Percentiles rank a stretch among this genome's conserved stretches.
phyloP scores from a whole-genome alignment of 53 echinoderm and acorn worm genomes.

The Zoroaster sp. region DNA sequence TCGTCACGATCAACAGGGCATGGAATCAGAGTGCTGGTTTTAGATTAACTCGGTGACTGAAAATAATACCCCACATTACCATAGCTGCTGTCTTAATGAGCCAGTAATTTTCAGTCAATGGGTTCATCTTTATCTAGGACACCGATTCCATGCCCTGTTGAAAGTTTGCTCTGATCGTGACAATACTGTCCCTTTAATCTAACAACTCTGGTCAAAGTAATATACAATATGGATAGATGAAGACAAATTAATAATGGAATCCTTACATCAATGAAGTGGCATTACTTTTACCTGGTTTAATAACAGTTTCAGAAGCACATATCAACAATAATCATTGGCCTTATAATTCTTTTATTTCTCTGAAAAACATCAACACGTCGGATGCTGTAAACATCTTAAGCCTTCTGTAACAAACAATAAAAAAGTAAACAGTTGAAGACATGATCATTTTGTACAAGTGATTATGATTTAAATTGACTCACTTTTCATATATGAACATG shows the following conservation, averaged over 20 bases:
- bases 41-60: too few relatives aligned
- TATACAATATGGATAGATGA: too few relatives aligned
- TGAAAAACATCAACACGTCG: constrained; percentile 23
- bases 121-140: too few relatives aligned
- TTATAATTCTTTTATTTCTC: constrained; percentile 37
- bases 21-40: too few relatives aligned
- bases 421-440: constrained; percentile 58
- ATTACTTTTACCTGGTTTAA: constrained; percentile 45
- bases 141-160: too few relatives aligned
- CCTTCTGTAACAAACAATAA: constrained; percentile 44
- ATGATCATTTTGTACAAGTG: constrained; percentile 54
- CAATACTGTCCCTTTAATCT: too few relatives aligned
- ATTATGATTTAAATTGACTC: constrained; percentile 1
- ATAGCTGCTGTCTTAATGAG: too few relatives aligned
- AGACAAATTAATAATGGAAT: not conserved
- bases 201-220: too few relatives aligned
- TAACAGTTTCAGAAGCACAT: constrained; percentile 59
- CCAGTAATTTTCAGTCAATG: too few relatives aligned
- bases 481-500: constrained; percentile 5
- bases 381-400: constrained; percentile 49
- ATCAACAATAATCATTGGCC: constrained; percentile 54
- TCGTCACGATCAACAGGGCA: too few relatives aligned
- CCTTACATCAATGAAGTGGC: not conserved
- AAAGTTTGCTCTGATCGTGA: too few relatives aligned
- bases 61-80: too few relatives aligned